A percentile compares a stretch with the other conserved stretches of the same genome.
phyloP scores from a whole-genome alignment of 2,797 vertebrate species.

The Characodon lateralis region DNA sequence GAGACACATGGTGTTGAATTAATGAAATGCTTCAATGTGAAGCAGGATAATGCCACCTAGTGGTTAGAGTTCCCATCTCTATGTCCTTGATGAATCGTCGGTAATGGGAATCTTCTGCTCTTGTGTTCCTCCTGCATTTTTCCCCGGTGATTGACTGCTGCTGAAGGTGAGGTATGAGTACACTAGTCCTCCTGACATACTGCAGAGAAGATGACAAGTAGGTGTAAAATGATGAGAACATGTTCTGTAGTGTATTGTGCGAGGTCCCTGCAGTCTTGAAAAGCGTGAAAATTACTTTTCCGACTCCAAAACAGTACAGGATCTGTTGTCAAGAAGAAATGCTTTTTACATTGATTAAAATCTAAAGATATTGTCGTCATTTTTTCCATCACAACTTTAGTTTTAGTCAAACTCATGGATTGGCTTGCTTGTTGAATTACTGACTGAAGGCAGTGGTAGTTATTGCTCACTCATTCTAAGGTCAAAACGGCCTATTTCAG shows the following conservation, averaged over 20 bases:
- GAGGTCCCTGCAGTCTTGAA: neutral
- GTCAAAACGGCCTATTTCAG: neutral
- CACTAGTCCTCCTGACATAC: constrained; percentile 76
- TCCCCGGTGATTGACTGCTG: constrained; percentile 35
- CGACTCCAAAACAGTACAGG: neutral
- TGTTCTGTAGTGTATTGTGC: neutral
- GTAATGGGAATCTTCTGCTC: constrained; percentile 34
- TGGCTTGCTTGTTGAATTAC: neutral
- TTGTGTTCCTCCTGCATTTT: neutral
- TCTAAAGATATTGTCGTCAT: neutral
- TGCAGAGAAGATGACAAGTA: constrained; percentile 41
- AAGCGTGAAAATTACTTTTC: neutral
- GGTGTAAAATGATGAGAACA: neutral
- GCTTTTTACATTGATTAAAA: neutral
- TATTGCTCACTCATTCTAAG: neutral
- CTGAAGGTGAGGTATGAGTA: constrained; percentile 79
- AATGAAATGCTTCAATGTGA: constrained; percentile 66
- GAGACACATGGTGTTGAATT: neutral
- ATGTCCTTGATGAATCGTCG: constrained; percentile 16
- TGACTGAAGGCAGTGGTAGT: neutral
- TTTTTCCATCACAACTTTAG: neutral
- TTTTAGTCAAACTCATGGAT: neutral
- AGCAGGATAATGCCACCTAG: constrained; percentile 50
- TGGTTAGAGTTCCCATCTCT: constrained; percentile 6
- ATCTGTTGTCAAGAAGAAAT: neutral